Evolutionary conservation across 2,888 invertebrate species (phyloP), one percentile per base, ranked within the genome.

Genomic region (Drosophila seclusa): DNA sequence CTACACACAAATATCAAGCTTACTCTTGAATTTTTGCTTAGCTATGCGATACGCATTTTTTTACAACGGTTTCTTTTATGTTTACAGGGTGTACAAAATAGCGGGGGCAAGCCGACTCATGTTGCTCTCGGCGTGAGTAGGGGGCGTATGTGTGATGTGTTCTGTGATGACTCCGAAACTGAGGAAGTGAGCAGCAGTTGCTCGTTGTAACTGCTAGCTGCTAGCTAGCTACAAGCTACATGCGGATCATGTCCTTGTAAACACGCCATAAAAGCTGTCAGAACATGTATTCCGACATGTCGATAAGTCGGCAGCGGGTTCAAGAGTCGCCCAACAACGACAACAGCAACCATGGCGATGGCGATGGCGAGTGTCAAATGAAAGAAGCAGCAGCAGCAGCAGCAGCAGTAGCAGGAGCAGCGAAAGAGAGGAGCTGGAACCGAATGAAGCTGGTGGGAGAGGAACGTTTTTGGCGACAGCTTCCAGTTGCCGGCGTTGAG

Each of bases 161-260:
- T 42, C 62, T 57, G 57, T 57, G 62, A 62, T 62, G 62, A 62
- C 60, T 31, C 36, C 24, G 38, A 16, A 13, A 21, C 48, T 29
- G 29, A 31, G 40, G 40, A 57, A 57, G 27, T 48, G 36, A 66
- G 66, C 36, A 54, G 45, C 66, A 52, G 31, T 16, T 34, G 52
- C 66, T 63, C 32, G 31, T 32, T 76, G 57, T 70, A 50, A 62
- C 65, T 70, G 77, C 68, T 76, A 54, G 36, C 66, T 31, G 24
- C 66, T 64, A 24, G 32, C 68, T 78, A 36, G 76, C 60, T 80
- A 73, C 73, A 73, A 73, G 75, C 68, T 74, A 84, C 87, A 89
- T 87, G 82, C 77, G 89, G 88, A 89, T 87, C 85, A 87, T 89
- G 87, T 89, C 83, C 89, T 89, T 87, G 87, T 87, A 89, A 87